A percentile compares a stretch with the other conserved stretches of the same genome.
Conservation (phyloP, 2,797 vertebrate species). For the Heterohyrax brucei region DNA sequence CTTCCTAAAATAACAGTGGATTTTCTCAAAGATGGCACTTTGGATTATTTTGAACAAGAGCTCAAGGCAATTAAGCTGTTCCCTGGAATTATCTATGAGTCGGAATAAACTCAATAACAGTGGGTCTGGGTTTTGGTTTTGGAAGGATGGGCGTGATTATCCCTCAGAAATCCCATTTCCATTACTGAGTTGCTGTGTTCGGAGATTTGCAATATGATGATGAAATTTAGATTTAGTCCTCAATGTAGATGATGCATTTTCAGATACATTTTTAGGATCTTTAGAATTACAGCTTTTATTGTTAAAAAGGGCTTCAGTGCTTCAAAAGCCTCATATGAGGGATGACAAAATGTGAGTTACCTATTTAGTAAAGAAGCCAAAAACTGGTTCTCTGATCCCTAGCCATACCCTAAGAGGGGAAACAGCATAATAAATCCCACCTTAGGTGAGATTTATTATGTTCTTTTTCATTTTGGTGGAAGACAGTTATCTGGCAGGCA, state of each 20-base stretch:
- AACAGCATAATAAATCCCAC: not conserved
- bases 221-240: conserved; percentile 40
- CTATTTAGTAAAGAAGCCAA: not conserved
- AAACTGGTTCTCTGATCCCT: not conserved
- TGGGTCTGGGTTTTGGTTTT: too few relatives aligned
- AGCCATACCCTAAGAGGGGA: not conserved
- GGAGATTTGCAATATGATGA: conserved; percentile 40
- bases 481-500: conserved; percentile 24
- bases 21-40: not conserved
- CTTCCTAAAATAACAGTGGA: conserved; percentile 23
- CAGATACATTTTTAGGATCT: conserved; percentile 40
- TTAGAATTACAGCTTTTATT: conserved; percentile 38
- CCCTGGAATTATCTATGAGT: not conserved
- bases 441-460: not conserved
- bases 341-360: conserved; percentile 6
- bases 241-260: conserved; percentile 44
- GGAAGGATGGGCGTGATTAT: not conserved
- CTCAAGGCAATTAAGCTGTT: not conserved
- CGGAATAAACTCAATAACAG: too few relatives aligned
- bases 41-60: conserved; percentile 51
- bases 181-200: conserved; percentile 6
- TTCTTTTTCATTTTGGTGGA: conserved; percentile 53
- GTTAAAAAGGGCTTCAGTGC: not conserved
- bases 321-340: conserved; percentile 36
- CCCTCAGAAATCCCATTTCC: not conserved